phyloP scores from a whole-genome alignment of 1,140 invertebrate species.

The Bombus fervidus region DNA sequence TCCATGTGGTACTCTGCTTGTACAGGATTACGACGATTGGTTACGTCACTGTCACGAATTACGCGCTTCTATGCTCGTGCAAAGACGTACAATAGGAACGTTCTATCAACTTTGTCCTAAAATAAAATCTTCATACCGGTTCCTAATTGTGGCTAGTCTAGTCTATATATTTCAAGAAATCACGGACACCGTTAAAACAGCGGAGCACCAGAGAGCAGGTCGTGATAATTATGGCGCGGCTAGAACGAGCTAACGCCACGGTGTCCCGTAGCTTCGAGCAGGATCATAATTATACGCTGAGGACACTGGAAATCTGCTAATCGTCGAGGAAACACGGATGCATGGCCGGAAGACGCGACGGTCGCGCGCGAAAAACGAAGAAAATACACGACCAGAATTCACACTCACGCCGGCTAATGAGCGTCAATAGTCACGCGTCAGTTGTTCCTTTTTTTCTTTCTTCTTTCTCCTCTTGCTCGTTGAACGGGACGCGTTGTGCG shows the following conservation, averaged over 20 bases:
- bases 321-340: slow-evolving; percentile 32
- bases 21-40: not conserved
- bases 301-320: slow-evolving; percentile 52
- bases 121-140: too few species aligned
- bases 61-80: too few species aligned
- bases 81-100: not conserved
- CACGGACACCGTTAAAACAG: slow-evolving; percentile 24
- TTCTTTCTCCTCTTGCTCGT: not conserved
- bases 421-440: slow-evolving; percentile 19
- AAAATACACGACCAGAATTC: slow-evolving; percentile 34
- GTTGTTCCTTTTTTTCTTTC: not conserved
- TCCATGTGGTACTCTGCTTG: not conserved
- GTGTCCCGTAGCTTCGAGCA: slow-evolving; percentile 36
- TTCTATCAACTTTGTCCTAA: not conserved
- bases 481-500: not conserved
- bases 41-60: not conserved
- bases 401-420: slow-evolving; percentile 45
- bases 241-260: slow-evolving; percentile 3
- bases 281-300: slow-evolving; percentile 52
- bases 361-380: not conserved
- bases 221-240: slow-evolving; percentile 55
- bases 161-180: slow-evolving; percentile 46
- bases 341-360: slow-evolving; percentile 3
- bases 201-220: not conserved
- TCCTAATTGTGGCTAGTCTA: slow-evolving; percentile 28